These are phyloP conservation scores for Microctenopoma lineatum DNA, from an alignment of 2,797 vertebrate species.

Conservation along the genomic window DNA sequence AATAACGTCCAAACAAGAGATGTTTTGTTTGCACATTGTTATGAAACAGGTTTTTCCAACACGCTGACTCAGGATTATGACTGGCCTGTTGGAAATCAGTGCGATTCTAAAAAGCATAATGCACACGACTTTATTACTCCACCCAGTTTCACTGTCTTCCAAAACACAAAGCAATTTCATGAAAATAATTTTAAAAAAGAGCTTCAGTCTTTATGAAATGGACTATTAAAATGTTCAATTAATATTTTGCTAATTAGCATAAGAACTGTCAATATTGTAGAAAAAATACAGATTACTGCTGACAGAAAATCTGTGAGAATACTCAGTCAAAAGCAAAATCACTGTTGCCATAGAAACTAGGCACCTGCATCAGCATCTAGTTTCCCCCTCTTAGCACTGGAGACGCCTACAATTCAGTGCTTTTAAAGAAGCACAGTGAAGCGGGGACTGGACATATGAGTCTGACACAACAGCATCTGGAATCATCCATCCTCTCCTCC, in stretches of 20 bases:
- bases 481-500: constrained; percentile 46
- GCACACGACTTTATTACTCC: constrained; percentile 27
- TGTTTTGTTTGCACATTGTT: constrained; percentile 13
- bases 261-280: constrained; percentile 56
- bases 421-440: constrained; percentile 57
- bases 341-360: constrained; percentile 70
- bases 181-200: constrained; percentile 8
- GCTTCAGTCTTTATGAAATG: constrained; percentile 26
- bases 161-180: constrained; percentile 30
- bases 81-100: constrained; percentile 48
- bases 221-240: constrained; percentile 42
- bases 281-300: constrained; percentile 53
- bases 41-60: constrained; percentile 44
- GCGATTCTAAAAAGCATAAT: constrained; percentile 10
- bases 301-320: constrained; percentile 38
- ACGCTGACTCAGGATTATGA: constrained; percentile 40
- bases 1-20: constrained; percentile 17
- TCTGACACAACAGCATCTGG: constrained; percentile 69
- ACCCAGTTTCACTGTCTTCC: constrained; percentile 32
- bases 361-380: constrained; percentile 73
- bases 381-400: constrained; percentile 47
- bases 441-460: constrained; percentile 55
- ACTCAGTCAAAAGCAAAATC: constrained; percentile 40
- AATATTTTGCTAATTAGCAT: constrained; percentile 24
- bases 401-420: constrained; percentile 63